phyloP scores from a whole-genome alignment of 2,113 vertebrate species.

The Vimba vimba region DNA sequence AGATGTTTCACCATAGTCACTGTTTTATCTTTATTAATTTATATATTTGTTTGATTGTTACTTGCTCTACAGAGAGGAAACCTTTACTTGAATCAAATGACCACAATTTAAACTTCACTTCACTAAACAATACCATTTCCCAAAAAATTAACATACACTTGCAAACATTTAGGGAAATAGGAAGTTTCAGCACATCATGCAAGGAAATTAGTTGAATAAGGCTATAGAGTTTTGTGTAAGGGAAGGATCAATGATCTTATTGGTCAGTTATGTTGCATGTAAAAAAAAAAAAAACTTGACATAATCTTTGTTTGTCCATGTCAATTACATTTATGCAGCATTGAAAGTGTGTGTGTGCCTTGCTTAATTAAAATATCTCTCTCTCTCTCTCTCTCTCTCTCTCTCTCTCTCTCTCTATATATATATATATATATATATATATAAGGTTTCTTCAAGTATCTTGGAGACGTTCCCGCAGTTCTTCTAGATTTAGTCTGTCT shows the following conservation, averaged over 20 bases:
- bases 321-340: neutral
- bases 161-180: conserved; percentile 10
- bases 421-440: too few relatives aligned
- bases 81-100: neutral
- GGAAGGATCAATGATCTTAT: neutral
- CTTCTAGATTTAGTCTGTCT: too few relatives aligned
- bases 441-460: too few relatives aligned
- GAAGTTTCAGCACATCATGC: neutral
- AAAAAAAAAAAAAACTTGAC: neutral
- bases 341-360: neutral
- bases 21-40: neutral
- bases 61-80: neutral
- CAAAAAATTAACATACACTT: neutral
- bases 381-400: too few relatives aligned
- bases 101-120: neutral
- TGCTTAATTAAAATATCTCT: neutral
- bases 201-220: neutral
- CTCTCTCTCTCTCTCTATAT: too few relatives aligned
- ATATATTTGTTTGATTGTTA: neutral
- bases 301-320: neutral
- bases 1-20: neutral
- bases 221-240: neutral
- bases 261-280: neutral
- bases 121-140: conserved; percentile 10
- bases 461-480: too few relatives aligned